Conservation (phyloP, 1,140 invertebrate genomes). For the Galendromus occidentalis region DNA sequence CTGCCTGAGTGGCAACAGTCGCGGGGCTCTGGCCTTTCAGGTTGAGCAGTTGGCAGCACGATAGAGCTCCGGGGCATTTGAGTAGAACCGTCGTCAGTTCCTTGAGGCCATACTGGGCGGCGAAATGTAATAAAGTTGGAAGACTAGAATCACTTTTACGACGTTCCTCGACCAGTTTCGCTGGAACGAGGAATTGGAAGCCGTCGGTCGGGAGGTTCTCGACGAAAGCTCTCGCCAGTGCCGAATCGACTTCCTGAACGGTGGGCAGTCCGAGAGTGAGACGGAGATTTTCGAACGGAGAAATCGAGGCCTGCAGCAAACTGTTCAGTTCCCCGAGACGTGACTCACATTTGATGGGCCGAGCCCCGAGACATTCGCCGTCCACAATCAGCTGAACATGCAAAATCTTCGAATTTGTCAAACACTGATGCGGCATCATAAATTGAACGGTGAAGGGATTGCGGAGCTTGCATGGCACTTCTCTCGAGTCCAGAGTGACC, state of each 20-base stretch:
- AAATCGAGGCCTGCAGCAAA: conserved; percentile 48
- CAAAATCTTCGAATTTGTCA: conserved; percentile 58
- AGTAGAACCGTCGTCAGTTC: conserved; percentile 55
- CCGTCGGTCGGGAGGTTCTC: conserved; percentile 30
- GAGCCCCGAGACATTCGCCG: conserved; percentile 46
- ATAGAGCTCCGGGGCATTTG: conserved; percentile 57
- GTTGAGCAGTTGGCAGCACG: conserved; percentile 54
- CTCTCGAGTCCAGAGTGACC: conserved; percentile 15
- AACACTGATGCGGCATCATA: conserved; percentile 19
- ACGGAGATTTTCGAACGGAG: conserved; percentile 64
- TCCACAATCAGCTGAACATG: conserved; percentile 55
- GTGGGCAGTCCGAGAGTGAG: conserved; percentile 58
- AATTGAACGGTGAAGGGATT: conserved; percentile 20
- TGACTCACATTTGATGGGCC: conserved; percentile 65
- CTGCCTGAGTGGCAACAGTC: conserved; percentile 51
- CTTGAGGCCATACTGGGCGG: conserved; percentile 60
- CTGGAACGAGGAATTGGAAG: conserved; percentile 14
- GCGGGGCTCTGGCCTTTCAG: conserved; percentile 51
- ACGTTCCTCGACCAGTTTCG: background rate
- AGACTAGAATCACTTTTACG: conserved; percentile 27
- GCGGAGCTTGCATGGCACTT: conserved; percentile 16
- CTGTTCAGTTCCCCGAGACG: conserved; percentile 56
- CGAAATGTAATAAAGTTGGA: conserved; percentile 67
- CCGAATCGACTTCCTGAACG: conserved; percentile 52
- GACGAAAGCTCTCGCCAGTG: conserved; percentile 54